These are phyloP conservation scores for Rhipidura dahli DNA, from an alignment of 2,113 vertebrate genomes.

Conservation along the genomic window DNA sequence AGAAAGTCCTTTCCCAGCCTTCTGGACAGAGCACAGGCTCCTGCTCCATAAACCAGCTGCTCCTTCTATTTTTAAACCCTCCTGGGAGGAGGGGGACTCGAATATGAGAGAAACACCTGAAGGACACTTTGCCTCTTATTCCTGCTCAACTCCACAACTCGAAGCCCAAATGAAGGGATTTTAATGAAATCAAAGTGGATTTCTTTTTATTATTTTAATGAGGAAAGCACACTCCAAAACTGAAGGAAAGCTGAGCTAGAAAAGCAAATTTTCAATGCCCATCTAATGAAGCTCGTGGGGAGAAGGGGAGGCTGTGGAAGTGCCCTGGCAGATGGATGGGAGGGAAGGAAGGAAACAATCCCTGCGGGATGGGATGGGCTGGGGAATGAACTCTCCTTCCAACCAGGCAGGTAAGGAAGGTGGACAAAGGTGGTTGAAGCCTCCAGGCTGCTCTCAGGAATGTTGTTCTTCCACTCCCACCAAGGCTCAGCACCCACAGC, in stretches of 20 bases:
- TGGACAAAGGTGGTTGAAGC: neutral
- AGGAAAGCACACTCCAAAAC: no score
- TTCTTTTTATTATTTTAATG: no score
- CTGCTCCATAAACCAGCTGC: neutral
- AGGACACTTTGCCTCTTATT: no score
- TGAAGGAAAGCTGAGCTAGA: no score
- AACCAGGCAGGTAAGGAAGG: neutral
- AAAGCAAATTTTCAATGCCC: no score
- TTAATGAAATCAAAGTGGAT: no score
- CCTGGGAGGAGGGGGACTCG: neutral
- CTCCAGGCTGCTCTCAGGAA: conserved; percentile 10
- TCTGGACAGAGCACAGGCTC: neutral
- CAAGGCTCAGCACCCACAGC: neutral
- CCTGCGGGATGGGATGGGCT: neutral
- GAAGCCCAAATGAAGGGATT: no score
- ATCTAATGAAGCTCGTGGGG: no score
- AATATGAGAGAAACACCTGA: no score
- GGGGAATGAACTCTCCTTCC: neutral
- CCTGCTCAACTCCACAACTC: no score
- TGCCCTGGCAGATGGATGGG: neutral
- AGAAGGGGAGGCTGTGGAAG: neutral
- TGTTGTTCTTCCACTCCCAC: neutral
- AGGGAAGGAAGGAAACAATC: neutral
- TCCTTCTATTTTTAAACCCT: neutral
- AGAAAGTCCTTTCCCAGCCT: neutral